phyloP scores from a whole-genome alignment of 2,797 vertebrate genomes.

The Parotocinclus haroldoi region DNA sequence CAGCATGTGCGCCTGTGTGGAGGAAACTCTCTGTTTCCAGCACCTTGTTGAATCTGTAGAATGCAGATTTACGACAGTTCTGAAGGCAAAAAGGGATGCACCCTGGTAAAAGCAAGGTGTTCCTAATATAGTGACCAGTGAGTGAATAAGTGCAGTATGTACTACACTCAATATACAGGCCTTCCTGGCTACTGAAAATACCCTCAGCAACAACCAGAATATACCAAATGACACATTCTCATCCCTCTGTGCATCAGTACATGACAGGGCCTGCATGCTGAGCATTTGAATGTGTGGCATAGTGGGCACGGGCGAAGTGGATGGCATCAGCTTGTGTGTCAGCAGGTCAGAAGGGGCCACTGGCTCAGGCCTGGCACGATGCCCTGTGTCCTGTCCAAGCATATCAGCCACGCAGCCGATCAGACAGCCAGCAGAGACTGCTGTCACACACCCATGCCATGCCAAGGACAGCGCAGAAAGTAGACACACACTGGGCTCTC shows the following conservation, averaged over 20 bases:
- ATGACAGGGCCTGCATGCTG: no score
- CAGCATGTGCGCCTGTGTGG: not conserved
- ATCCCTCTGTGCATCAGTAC: no score
- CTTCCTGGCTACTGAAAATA: not conserved
- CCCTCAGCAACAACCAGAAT: constrained; percentile 13
- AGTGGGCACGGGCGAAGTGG: constrained; percentile 33
- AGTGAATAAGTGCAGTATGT: no score
- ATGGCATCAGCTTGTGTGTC: constrained; percentile 48
- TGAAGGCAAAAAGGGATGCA: no score
- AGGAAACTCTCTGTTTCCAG: no score
- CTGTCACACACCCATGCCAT: constrained; percentile 50
- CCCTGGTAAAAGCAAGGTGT: no score
- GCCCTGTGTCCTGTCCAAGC: constrained; percentile 59
- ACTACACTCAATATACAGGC: no score
- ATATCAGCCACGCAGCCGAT: constrained; percentile 54
- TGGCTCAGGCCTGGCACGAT: constrained; percentile 50
- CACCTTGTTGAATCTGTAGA: no score
- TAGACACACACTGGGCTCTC: constrained; percentile 27
- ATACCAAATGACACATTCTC: no score
- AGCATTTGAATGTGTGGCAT: constrained; percentile 16
- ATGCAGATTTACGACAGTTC: no score
- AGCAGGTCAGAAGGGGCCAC: constrained; percentile 47
- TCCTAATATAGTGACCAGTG: no score
- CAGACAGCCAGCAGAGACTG: constrained; percentile 42
- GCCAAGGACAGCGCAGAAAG: constrained; percentile 50